phyloP scores from a whole-genome alignment of 2,113 vertebrate genomes.

The Tapirus terrestris region DNA sequence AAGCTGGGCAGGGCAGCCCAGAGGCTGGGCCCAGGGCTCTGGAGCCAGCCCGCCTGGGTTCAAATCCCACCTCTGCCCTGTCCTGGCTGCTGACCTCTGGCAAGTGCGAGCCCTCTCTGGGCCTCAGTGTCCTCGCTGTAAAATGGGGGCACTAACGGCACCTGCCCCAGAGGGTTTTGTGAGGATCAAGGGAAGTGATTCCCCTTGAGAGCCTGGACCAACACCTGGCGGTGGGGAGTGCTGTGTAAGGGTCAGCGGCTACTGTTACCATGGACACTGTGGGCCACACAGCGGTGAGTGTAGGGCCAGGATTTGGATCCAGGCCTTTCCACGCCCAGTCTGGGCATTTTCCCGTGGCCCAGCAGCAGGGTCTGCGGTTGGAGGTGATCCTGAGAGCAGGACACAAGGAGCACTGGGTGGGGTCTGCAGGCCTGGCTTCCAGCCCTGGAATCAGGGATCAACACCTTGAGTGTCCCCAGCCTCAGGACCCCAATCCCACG shows the following conservation, averaged over 20 bases:
- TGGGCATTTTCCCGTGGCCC: not conserved
- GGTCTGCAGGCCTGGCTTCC: not conserved
- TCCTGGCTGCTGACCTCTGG: not conserved
- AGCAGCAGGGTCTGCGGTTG: not conserved
- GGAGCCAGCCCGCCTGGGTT: not conserved
- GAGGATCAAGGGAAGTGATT: not conserved
- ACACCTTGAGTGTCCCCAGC: not conserved
- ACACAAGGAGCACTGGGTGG: not conserved
- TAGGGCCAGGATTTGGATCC: rapidly evolving
- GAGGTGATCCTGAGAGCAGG: not conserved
- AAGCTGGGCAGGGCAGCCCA: not conserved
- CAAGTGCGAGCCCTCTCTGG: not conserved
- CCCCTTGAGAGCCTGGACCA: not conserved
- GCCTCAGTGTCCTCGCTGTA: not conserved
- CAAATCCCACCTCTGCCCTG: not conserved
- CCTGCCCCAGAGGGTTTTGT: not conserved
- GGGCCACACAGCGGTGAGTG: rapidly evolving
- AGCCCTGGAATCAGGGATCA: not conserved
- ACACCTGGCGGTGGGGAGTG: not conserved
- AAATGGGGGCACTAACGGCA: not conserved
- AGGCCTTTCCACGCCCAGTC: not conserved
- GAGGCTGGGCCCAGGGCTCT: not conserved
- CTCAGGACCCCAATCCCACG: not conserved
- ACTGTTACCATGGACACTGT: rapidly evolving
- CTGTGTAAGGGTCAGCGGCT: rapidly evolving